Conservation (phyloP, 1,140 invertebrate species). For the Brachionus plicatilis region DNA sequence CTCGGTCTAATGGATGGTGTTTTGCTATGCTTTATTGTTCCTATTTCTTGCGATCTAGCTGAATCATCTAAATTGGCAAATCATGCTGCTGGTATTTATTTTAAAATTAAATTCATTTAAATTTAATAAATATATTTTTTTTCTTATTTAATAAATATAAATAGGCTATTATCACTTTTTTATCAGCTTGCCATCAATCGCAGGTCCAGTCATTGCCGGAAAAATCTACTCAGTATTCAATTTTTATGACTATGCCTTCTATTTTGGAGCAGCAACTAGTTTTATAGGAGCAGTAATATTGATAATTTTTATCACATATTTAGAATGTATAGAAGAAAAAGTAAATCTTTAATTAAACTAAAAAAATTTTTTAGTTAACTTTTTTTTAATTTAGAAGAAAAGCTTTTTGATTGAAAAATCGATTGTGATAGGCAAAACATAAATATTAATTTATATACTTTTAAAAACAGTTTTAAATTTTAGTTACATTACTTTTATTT, state of each 20-base stretch:
- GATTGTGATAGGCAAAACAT: background rate
- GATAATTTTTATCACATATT: background rate
- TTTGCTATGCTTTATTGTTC: conserved; percentile 25
- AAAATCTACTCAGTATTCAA: background rate
- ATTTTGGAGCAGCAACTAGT: background rate
- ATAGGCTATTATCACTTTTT: conserved; percentile 22
- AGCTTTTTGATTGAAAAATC: background rate
- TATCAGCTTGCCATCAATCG: conserved; percentile 19
- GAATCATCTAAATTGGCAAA: conserved; percentile 21
- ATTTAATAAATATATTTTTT: background rate
- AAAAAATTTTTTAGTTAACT: too few relatives aligned
- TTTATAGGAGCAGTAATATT: background rate
- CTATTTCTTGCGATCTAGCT: conserved; percentile 24
- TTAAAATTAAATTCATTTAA: background rate
- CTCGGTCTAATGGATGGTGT: conserved; percentile 34
- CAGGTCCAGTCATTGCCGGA: conserved; percentile 16
- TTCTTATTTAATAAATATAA: background rate
- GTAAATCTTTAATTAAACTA: background rate
- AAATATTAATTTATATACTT: background rate
- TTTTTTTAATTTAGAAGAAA: background rate
- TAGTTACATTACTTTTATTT: too few relatives aligned
- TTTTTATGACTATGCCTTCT: conserved; percentile 10
- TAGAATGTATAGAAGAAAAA: background rate
- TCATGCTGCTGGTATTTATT: conserved; percentile 5
- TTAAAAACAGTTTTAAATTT: too few relatives aligned